A percentile compares a stretch with the other conserved stretches of the same genome.
These are phyloP conservation scores for Lacerta bilineata DNA, from an alignment of 2,797 vertebrate genomes.

Conservation along the genomic window DNA sequence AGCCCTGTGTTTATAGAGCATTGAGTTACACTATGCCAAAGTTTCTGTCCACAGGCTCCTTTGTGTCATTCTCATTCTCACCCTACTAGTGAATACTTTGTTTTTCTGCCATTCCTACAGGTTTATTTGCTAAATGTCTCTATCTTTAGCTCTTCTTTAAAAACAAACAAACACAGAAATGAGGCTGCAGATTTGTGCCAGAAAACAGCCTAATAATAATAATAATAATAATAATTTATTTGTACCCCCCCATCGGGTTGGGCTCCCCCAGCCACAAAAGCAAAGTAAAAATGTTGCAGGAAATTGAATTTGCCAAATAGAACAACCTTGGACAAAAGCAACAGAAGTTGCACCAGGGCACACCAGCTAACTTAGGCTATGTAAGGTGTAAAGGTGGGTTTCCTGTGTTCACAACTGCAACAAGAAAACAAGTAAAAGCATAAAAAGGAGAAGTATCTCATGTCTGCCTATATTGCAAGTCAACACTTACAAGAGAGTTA, in stretches of 20 bases:
- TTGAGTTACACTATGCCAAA: neutral
- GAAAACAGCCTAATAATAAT: neutral
- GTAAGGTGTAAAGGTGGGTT: neutral
- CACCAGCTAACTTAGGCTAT: neutral
- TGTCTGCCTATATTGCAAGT: too few relatives aligned
- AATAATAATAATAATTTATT: too few relatives aligned
- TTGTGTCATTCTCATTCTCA: neutral
- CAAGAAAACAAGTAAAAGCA: neutral
- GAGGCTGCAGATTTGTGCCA: neutral
- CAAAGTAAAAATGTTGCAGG: neutral
- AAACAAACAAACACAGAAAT: neutral
- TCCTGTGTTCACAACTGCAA: neutral
- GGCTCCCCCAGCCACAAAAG: neutral
- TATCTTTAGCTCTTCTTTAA: neutral
- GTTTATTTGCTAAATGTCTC: neutral
- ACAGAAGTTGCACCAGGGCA: neutral
- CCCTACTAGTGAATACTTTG: neutral
- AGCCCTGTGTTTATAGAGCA: neutral
- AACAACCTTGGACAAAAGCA: neutral
- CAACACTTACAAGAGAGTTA: neutral
- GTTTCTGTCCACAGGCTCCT: neutral
- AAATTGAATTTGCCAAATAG: neutral
- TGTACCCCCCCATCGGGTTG: too few relatives aligned
- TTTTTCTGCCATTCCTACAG: neutral
- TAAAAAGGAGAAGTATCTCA: neutral